phyloP scores from a whole-genome alignment of 2,113 vertebrate genomes.

The Oenanthe oenanthe region DNA sequence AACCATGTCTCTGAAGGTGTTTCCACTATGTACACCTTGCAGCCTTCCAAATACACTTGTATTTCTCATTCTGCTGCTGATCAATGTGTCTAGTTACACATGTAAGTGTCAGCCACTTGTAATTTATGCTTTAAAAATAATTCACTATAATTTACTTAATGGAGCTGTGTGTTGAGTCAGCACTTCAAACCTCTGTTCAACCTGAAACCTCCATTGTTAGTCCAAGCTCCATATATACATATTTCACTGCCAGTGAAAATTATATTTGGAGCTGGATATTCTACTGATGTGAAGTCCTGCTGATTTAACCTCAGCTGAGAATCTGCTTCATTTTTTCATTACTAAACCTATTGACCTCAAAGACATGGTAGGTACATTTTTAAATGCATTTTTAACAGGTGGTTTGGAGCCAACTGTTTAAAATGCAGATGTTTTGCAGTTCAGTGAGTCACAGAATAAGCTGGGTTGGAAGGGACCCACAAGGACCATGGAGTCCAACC shows the following conservation, averaged over 20 bases:
- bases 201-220: not conserved
- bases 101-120: not conserved
- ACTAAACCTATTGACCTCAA: not conserved
- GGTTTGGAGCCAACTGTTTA: not conserved
- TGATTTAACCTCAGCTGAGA: not conserved
- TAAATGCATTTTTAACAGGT: not conserved
- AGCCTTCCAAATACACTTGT: not conserved
- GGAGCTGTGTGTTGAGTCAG: not conserved
- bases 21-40: not conserved
- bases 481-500: not conserved
- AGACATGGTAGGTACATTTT: not conserved
- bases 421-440: not conserved
- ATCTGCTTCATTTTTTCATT: not conserved
- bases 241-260: not conserved
- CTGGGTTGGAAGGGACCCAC: not conserved
- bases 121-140: conserved; percentile 23
- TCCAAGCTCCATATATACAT: not conserved
- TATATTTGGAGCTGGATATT: not conserved
- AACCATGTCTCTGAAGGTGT: not conserved
- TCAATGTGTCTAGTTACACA: not conserved
- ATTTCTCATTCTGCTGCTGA: not conserved
- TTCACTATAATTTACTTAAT: conserved; percentile 7
- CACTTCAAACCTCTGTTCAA: not conserved
- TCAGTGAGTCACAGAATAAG: not conserved
- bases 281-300: not conserved